Conservation (phyloP, 2,113 vertebrate genomes). For the Myxocyprinus asiaticus region DNA sequence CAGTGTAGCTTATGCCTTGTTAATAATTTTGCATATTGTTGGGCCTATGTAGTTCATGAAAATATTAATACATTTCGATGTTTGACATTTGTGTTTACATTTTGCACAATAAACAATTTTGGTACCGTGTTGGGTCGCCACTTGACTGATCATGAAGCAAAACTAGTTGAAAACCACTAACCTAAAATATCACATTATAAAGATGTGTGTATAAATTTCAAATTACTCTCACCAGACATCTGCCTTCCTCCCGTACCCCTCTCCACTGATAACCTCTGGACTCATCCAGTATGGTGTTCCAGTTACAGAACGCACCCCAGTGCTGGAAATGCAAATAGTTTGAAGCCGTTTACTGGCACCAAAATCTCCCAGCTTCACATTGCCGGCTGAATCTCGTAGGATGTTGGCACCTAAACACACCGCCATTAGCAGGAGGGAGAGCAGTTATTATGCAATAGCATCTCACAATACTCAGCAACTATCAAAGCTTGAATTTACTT, state of each 20-base stretch:
- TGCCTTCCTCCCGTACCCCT: conserved; percentile 92
- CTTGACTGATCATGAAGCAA: too few relatives aligned
- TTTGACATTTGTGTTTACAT: too few relatives aligned
- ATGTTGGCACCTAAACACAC: conserved; percentile 88
- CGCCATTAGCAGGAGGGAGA: conserved; percentile 11
- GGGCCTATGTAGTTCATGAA: too few relatives aligned
- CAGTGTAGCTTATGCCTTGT: too few relatives aligned
- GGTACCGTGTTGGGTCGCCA: too few relatives aligned
- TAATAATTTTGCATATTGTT: too few relatives aligned
- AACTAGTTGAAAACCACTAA: too few relatives aligned
- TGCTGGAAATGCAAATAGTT: conserved; percentile 95
- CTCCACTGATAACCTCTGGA: conserved; percentile 95
- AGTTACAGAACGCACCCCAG: conserved; percentile 90
- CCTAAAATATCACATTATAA: too few relatives aligned
- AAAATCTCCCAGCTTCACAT: conserved; percentile 95
- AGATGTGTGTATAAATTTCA: not conserved
- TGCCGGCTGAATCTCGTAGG: conserved; percentile 90
- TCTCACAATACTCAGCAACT: too few relatives aligned
- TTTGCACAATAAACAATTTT: too few relatives aligned
- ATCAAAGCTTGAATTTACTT: too few relatives aligned
- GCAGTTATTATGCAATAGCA: not conserved
- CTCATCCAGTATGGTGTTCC: conserved; percentile 98
- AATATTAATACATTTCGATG: too few relatives aligned
- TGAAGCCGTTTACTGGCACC: conserved; percentile 95
- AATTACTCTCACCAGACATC: conserved; percentile 84